Evolutionary conservation across 2,113 vertebrate genomes (phyloP).

Genomic region (Crotalus horridus): DNA sequence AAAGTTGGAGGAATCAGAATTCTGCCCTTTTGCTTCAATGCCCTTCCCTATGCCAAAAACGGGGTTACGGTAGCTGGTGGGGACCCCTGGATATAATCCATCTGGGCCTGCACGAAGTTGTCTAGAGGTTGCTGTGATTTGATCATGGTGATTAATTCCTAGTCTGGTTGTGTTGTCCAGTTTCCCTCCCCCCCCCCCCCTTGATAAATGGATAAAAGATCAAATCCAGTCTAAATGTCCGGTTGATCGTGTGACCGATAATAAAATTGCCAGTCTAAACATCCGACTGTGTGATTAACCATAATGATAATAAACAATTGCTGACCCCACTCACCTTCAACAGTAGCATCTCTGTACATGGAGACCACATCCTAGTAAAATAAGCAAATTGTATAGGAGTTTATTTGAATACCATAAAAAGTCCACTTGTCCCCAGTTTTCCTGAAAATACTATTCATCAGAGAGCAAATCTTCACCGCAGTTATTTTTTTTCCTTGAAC

Average conservation of each 20-base stretch:
- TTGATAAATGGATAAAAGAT: background rate
- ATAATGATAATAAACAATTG: background rate
- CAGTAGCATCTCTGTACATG: background rate
- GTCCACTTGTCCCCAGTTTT: conserved; percentile 34
- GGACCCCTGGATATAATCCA: background rate
- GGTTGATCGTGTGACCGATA: background rate
- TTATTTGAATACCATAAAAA: conserved; percentile 34
- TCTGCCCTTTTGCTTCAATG: background rate
- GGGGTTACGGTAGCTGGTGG: background rate
- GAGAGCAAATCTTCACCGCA: conserved; percentile 59
- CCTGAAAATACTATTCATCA: conserved; percentile 55
- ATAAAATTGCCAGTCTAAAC: background rate
- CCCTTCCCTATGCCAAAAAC: background rate
- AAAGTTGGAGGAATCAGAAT: background rate
- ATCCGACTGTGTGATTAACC: background rate
- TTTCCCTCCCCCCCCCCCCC: too few relatives aligned
- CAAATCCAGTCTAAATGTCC: background rate
- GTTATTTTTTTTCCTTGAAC: conserved; percentile 65
- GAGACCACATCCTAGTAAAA: conserved; percentile 15
- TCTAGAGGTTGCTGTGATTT: background rate
- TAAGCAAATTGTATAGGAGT: conserved; percentile 38
- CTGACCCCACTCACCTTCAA: background rate
- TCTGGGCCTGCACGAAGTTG: background rate
- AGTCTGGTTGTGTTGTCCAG: background rate
- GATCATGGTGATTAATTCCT: background rate